Conservation (phyloP, 2,888 invertebrate genomes). For the Cryptophagus acutangulus region DNA sequence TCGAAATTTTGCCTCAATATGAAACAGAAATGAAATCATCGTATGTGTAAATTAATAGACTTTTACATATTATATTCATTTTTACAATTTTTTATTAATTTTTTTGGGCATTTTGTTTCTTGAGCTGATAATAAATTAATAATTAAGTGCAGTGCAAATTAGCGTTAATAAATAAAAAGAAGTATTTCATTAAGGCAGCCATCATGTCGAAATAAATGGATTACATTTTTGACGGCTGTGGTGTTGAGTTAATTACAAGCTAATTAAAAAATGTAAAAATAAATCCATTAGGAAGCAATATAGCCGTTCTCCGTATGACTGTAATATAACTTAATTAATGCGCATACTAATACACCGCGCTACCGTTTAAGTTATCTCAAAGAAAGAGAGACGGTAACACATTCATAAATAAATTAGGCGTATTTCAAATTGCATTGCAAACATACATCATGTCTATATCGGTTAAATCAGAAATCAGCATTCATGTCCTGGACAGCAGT, state of each 20-base stretch:
- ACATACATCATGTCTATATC: conserved; percentile 35
- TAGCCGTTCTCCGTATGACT: conserved; percentile 8
- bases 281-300: conserved; percentile 10
- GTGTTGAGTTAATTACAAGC: conserved; percentile 10
- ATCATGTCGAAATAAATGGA: conserved; percentile 3
- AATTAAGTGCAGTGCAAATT: too few relatives aligned
- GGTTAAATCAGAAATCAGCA: conserved; percentile 37
- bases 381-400: conserved; percentile 30
- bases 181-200: background rate
- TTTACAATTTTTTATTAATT: too few relatives aligned
- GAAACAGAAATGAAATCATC: too few relatives aligned
- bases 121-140: too few relatives aligned
- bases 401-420: conserved; percentile 36
- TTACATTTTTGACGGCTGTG: conserved; percentile 9
- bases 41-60: too few relatives aligned
- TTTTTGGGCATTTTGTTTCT: too few relatives aligned
- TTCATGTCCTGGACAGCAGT: conserved; percentile 34
- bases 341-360: conserved; percentile 25
- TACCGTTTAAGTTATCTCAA: conserved; percentile 19
- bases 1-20: too few relatives aligned
- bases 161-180: conserved; percentile 1
- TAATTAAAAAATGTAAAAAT: conserved; percentile 10
- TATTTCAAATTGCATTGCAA: conserved; percentile 32
- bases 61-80: too few relatives aligned
- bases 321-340: conserved; percentile 31